Conservation (phyloP, 1,140 invertebrate species). For the Danaus melanippus region DNA sequence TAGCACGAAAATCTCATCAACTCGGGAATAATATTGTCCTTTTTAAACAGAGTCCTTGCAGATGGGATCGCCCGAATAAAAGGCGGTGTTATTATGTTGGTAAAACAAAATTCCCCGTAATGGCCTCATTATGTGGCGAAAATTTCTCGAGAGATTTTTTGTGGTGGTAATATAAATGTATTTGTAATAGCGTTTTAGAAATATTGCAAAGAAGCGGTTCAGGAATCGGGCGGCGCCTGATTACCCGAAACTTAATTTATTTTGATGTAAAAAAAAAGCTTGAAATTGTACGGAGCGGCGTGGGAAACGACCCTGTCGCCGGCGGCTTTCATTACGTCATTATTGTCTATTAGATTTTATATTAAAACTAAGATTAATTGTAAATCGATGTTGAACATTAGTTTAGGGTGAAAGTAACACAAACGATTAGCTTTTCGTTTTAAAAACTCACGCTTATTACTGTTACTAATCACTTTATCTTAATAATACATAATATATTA, state of each 20-base stretch:
- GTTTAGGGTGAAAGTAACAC: too few relatives aligned
- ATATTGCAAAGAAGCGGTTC: slow-evolving; percentile 66
- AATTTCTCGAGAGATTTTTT: slow-evolving; percentile 69
- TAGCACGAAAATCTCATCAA: slow-evolving; percentile 68
- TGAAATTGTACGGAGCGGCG: slow-evolving; percentile 58
- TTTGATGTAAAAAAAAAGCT: slow-evolving; percentile 62
- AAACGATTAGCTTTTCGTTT: too few relatives aligned
- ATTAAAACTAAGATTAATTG: slow-evolving; percentile 67
- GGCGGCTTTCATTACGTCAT: slow-evolving; percentile 68
- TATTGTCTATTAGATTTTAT: slow-evolving; percentile 69
- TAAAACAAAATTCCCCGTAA: slow-evolving; percentile 71
- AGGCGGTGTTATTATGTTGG: slow-evolving; percentile 70
- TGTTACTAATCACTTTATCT: too few relatives aligned
- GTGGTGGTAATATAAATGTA: slow-evolving; percentile 68
- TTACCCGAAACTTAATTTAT: slow-evolving; percentile 70
- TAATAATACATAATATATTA: too few relatives aligned
- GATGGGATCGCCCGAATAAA: slow-evolving; percentile 58
- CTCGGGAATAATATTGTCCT: slow-evolving; percentile 63
- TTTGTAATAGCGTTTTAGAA: slow-evolving; percentile 71
- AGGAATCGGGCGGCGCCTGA: slow-evolving; percentile 59
- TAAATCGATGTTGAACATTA: slow-evolving; percentile 41
- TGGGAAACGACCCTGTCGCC: slow-evolving; percentile 68
- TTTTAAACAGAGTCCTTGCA: slow-evolving; percentile 59
- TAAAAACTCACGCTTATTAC: too few relatives aligned
- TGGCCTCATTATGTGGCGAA: slow-evolving; percentile 71